These are phyloP conservation scores for Miltochrista miniata DNA, from an alignment of 2,888 invertebrate species.

Conservation along the genomic window DNA sequence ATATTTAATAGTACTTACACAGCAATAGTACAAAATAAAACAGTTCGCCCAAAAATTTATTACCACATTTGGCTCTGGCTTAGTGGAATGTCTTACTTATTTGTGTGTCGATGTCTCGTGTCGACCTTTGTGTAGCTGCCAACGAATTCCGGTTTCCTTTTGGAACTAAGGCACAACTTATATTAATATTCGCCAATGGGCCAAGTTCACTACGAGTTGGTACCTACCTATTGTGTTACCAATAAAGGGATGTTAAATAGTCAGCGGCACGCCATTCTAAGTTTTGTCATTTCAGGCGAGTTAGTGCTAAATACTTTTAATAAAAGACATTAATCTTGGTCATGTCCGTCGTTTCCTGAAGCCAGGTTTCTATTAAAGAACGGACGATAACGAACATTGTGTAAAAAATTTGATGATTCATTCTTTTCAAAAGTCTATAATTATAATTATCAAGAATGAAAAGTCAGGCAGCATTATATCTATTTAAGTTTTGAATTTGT, in stretches of 20 bases:
- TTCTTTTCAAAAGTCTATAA: too few relatives aligned
- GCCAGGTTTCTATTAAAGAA: too few relatives aligned
- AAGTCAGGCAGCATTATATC: too few relatives aligned
- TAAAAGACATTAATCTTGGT: too few relatives aligned
- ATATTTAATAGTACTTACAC: too few relatives aligned
- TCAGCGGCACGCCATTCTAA: slow-evolving; percentile 44
- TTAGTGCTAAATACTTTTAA: slow-evolving; percentile 28
- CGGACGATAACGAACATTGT: too few relatives aligned
- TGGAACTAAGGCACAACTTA: slow-evolving; percentile 30
- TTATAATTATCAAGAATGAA: too few relatives aligned
- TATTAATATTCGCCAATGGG: slow-evolving; percentile 22
- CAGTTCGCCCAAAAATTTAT: slow-evolving; percentile 43
- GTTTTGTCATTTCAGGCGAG: slow-evolving; percentile 42
- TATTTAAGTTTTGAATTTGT: too few relatives aligned
- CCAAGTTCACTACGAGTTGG: slow-evolving; percentile 30
- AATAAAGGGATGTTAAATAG: slow-evolving; percentile 39
- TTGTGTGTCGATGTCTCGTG: slow-evolving; percentile 53
- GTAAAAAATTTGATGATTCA: too few relatives aligned
- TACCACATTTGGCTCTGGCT: slow-evolving; percentile 54
- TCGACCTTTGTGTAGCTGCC: slow-evolving; percentile 48
- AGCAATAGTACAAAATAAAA: too few relatives aligned
- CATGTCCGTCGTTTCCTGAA: too few relatives aligned
- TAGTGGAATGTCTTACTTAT: slow-evolving; percentile 45
- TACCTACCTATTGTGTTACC: slow-evolving; percentile 41
- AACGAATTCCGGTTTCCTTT: slow-evolving; percentile 50